These are phyloP conservation scores for Sminthurinus aureus DNA, from an alignment of 2,888 invertebrate species.

Conservation along the genomic window DNA sequence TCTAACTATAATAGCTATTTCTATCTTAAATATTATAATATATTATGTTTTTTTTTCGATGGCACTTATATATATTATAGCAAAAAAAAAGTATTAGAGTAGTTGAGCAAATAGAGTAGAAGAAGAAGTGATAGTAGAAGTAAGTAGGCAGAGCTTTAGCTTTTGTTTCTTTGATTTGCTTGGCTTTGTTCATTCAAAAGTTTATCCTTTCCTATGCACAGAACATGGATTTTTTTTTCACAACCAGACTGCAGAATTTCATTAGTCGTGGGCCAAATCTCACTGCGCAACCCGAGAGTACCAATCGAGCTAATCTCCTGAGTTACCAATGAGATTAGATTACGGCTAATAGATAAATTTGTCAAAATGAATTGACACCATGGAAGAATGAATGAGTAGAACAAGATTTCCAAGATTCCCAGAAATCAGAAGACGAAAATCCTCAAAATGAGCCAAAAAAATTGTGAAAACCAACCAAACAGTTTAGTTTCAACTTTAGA, in stretches of 20 bases:
- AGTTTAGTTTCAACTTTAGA: no score
- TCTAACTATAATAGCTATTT: not conserved
- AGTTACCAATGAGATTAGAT: constrained; percentile 99
- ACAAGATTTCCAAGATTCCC: no score
- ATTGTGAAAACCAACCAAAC: no score
- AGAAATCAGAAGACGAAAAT: no score
- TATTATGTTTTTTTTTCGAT: not conserved
- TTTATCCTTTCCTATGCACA: constrained; percentile 4
- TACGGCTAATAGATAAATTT: constrained; percentile 59
- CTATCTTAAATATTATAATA: not conserved
- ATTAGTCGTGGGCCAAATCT: constrained; percentile 61
- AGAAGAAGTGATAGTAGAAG: constrained; percentile 3
- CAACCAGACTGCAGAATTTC: constrained; percentile 49
- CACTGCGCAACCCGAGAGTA: constrained; percentile 60
- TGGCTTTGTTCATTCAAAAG: not conserved
- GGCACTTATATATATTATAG: not conserved
- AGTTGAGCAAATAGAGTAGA: not conserved
- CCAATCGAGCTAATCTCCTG: constrained; percentile 66
- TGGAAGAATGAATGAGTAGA: no score
- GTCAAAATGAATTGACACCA: no score
- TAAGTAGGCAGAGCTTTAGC: not conserved
- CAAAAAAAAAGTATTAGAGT: constrained; percentile 3
- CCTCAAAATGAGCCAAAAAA: no score
- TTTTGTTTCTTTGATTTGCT: not conserved
- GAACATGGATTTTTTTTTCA: not conserved